Base-by-base conservation (phyloP, 1,140 invertebrate species). In the Ostrea edulis region DNA sequence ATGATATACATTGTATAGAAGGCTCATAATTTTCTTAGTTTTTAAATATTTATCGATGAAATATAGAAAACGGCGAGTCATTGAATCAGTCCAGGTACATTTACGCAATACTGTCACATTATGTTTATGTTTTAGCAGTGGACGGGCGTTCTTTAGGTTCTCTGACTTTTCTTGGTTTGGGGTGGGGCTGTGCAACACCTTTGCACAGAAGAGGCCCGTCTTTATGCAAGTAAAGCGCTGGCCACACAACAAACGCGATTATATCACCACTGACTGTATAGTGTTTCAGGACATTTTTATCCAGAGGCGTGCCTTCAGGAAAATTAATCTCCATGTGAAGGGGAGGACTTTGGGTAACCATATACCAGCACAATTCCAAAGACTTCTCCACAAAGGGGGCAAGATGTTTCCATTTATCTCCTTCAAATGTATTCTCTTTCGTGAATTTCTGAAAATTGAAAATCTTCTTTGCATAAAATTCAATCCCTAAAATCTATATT, bases 311-410 rank as follows among this genome's bases (percentile, higher is more conserved):
- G 8, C 44, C 82, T 53, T 51, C 52, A 9, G 14, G 35, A 20
- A 25, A 54, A 20, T n/a, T 53, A 14, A 54, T 14, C 12, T 83
- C 82, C n/a, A 83, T 51, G 20, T 83, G 29, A 54, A 83, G 14
- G 2, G 82, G 82, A 53, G 82, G 82, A 83, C 20, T 83, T 52
- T 83, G 82, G 17, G 52, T 83, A n/a, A 35, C 52, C 82, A 83
- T 83, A 35, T 22, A 53, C 82, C 82, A 83, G 29, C 51, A 83
- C 3, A 83, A 22, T 9, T 52, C 82, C 44, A 83, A n/a, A 20
- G 22, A 83, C 51, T 53, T 83, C 12, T 12, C 5, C 14, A 35
- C 35, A 77, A 29, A 77, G 25, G 25, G 17, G 17, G 20, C 4
- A 62, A 62, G 14, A n/a, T 62, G 17, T 62, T 62, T 62, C 55